phyloP scores from a whole-genome alignment of 2,888 invertebrate species.

The Sisyra terminalis region DNA sequence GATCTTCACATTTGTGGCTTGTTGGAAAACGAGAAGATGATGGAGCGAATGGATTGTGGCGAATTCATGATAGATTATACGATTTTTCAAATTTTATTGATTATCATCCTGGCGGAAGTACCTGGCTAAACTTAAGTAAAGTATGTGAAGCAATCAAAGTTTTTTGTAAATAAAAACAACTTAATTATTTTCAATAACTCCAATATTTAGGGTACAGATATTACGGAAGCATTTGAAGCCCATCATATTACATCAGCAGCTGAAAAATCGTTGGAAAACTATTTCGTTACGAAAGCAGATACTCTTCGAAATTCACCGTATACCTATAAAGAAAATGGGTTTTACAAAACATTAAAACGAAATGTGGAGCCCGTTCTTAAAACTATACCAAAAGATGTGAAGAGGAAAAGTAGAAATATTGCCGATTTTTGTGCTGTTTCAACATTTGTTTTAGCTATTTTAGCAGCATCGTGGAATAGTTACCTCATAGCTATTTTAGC shows the following conservation, averaged over 20 bases:
- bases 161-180: background rate
- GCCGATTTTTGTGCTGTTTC: constrained; percentile 24
- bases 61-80: constrained; percentile 61
- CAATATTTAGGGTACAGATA: constrained; percentile 51
- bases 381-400: constrained; percentile 28
- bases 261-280: constrained; percentile 43
- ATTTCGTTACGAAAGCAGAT: constrained; percentile 43
- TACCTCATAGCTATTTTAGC: constrained; percentile 30
- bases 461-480: constrained; percentile 22
- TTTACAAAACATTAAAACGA: constrained; percentile 51
- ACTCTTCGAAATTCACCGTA: constrained; percentile 50
- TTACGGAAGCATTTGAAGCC: constrained; percentile 62
- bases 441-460: constrained; percentile 23
- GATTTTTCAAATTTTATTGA: constrained; percentile 65
- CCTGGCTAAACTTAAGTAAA: constrained; percentile 55
- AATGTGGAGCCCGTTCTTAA: constrained; percentile 37
- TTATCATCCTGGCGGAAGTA: constrained; percentile 71
- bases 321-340: constrained; percentile 56
- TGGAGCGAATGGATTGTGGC: constrained; percentile 63
- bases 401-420: constrained; percentile 17
- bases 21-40: constrained; percentile 47
- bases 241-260: constrained; percentile 47
- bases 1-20: constrained; percentile 38
- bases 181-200: background rate
- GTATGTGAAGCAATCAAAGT: too few species aligned